Percentiles rank a stretch among this genome's conserved stretches.
These are phyloP conservation scores for Xenopus laevis DNA, from an alignment of 2,113 vertebrate genomes.

Conservation along the genomic window DNA sequence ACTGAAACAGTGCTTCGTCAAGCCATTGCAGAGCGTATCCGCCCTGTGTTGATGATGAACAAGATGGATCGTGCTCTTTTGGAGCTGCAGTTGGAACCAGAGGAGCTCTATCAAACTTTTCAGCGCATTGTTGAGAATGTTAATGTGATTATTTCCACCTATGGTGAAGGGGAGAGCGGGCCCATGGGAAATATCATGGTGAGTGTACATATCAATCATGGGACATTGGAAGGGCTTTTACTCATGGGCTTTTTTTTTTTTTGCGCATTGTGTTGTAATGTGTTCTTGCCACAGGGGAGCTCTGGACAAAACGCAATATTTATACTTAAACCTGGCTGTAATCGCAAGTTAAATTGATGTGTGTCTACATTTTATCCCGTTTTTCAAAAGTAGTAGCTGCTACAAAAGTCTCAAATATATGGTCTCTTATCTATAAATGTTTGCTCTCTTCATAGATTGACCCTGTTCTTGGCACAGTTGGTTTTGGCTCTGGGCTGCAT, in stretches of 20 bases:
- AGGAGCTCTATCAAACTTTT: constrained; percentile 92
- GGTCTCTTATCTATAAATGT: too few species aligned
- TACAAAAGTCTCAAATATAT: too few species aligned
- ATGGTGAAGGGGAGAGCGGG: constrained; percentile 82
- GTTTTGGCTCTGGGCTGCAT: constrained; percentile 90
- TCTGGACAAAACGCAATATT: too few species aligned
- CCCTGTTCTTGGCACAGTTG: constrained; percentile 82
- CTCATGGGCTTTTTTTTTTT: too few species aligned
- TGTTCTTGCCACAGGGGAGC: too few species aligned
- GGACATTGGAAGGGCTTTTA: too few species aligned
- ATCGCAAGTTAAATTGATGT: too few species aligned
- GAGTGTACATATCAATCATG: constrained; percentile 26
- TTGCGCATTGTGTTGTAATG: too few species aligned
- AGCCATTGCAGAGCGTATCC: constrained; percentile 90
- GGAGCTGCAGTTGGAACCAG: constrained; percentile 86
- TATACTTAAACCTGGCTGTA: too few species aligned
- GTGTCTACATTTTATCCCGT: too few species aligned
- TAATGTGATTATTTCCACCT: constrained; percentile 91
- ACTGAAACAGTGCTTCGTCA: constrained; percentile 93
- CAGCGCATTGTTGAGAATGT: constrained; percentile 92
- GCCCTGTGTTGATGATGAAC: constrained; percentile 96
- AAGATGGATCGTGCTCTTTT: constrained; percentile 94
- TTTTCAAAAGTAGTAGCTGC: too few species aligned
- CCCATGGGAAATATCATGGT: constrained; percentile 95
- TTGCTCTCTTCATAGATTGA: constrained; percentile 68